These are phyloP conservation scores for Sebastes alutus DNA, from an alignment of 2,797 vertebrate genomes.

Conservation along the genomic window DNA sequence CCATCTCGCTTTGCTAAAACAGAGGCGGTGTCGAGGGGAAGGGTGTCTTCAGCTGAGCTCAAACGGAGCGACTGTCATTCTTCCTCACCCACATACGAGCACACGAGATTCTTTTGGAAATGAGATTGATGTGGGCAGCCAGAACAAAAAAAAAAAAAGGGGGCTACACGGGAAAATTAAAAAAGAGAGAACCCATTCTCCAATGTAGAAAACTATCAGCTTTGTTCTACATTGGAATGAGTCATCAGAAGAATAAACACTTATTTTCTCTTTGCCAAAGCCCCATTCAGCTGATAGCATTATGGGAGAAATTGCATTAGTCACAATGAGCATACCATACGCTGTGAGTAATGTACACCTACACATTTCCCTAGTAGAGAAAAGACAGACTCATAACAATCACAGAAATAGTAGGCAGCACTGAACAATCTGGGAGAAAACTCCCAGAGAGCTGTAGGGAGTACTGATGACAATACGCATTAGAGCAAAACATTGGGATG, in stretches of 20 bases:
- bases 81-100: slow-evolving; percentile 4
- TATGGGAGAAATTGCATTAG: slow-evolving; percentile 59
- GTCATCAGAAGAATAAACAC: slow-evolving; percentile 23
- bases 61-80: slow-evolving; percentile 21
- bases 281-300: slow-evolving; percentile 49
- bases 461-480: slow-evolving; percentile 46
- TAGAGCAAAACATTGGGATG: slow-evolving; percentile 34
- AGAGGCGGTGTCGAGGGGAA: slow-evolving; percentile 21
- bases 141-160: neutral
- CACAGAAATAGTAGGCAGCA: slow-evolving; percentile 17
- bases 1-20: slow-evolving; percentile 56
- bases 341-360: slow-evolving; percentile 37
- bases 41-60: slow-evolving; percentile 31
- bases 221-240: slow-evolving; percentile 15
- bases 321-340: slow-evolving; percentile 25
- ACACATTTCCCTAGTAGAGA: slow-evolving; percentile 32
- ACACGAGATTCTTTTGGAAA: slow-evolving; percentile 24
- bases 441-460: slow-evolving; percentile 10
- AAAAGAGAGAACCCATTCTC: slow-evolving; percentile 11
- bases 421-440: slow-evolving; percentile 17
- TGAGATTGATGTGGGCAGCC: slow-evolving; percentile 19
- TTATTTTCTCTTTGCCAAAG: slow-evolving; percentile 21
- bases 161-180: slow-evolving; percentile 2
- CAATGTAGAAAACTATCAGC: slow-evolving; percentile 15
- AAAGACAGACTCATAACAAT: slow-evolving; percentile 30